Conservation (phyloP, 2,888 invertebrate species). For the Bedellia somnulentella region DNA sequence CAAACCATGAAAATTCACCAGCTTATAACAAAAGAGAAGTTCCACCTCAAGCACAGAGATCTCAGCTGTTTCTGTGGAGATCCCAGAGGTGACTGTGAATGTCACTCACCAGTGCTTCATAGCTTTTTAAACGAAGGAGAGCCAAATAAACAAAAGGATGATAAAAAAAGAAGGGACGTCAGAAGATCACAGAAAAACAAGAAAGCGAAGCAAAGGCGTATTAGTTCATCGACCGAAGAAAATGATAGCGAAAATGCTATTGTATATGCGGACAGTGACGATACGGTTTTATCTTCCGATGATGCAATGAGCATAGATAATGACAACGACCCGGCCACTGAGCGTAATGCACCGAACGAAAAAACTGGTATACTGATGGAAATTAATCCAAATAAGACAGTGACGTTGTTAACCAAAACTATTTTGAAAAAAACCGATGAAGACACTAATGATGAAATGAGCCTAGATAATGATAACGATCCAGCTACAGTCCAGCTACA, state of each 20-base stretch:
- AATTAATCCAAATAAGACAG: conserved; percentile 1
- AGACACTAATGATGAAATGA: conserved; percentile 1
- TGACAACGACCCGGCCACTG: conserved; percentile 1
- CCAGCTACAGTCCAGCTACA: conserved; percentile 1
- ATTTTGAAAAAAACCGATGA: too few relatives aligned
- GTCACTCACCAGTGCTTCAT: conserved; percentile 1
- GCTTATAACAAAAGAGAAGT: not conserved
- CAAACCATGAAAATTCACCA: conserved; percentile 5
- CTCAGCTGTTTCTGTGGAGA: conserved; percentile 5
- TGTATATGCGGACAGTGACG: conserved; percentile 1
- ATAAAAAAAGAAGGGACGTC: conserved; percentile 1
- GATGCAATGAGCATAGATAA: conserved; percentile 1
- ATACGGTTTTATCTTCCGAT: conserved; percentile 1
- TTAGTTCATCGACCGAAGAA: conserved; percentile 1
- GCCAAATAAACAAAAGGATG: not conserved
- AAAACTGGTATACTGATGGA: not conserved
- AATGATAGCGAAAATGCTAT: conserved; percentile 1
- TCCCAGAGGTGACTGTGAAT: conserved; percentile 1
- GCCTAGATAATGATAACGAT: conserved; percentile 1
- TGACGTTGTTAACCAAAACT: conserved; percentile 1
- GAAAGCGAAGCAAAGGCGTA: conserved; percentile 1
- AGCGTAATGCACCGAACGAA: conserved; percentile 1
- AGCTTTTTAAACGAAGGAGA: conserved; percentile 2
- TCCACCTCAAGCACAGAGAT: conserved; percentile 1
- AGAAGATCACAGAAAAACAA: not conserved